Evolutionary conservation across 2,797 vertebrate genomes (phyloP), one percentile per base, ranked within the genome.

Genomic region (Pangasius krempfi): DNA sequence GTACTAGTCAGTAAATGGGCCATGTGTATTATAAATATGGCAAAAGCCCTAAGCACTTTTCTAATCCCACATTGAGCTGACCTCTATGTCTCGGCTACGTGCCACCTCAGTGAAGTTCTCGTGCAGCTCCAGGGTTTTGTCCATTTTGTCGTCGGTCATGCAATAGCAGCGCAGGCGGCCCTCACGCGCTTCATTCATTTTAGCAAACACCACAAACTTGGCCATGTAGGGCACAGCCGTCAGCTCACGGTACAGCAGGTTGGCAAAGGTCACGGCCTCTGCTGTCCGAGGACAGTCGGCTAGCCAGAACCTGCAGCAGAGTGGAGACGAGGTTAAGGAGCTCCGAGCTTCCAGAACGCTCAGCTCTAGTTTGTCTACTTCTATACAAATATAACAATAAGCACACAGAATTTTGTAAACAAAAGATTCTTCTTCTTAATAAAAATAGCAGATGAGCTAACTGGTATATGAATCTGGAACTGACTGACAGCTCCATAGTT

Each of bases 131-230:
- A 99, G 92, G 2, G 99, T 99, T 94, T 99, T 99, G 96, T 99
- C 99, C 94, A 98, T 98, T 93, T 98, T 99, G 93, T 99, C 99
- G 0, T 99, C 99, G 0, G 98, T 99, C 98, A 99, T 98, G 94
- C 99, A 99, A 96, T 99, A 99, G 94, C 99, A 99, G 89, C 98
- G 98, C 87, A 99, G 95, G 1, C 99, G 97, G 9, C 98, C 98
- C 88, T 99, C 98, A 2, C 98, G 96, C 0, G 94, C 96, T 86
- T 99, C 98, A 0, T 98, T 98, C 98, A 99, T 99, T 93, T 99
- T 99, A 89, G 99, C 98, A 66, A 99, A 99, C 86, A 99, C 97
- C 92, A 99, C 98, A n/a, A 99, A 99, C 92, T 98, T 99, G 92
- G 98, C 98, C 97, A 99, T 99, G 89, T 99, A 99, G 37, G 99